Evolutionary conservation across 2,888 invertebrate genomes (phyloP).

Genomic region (Cyclophora punctaria): DNA sequence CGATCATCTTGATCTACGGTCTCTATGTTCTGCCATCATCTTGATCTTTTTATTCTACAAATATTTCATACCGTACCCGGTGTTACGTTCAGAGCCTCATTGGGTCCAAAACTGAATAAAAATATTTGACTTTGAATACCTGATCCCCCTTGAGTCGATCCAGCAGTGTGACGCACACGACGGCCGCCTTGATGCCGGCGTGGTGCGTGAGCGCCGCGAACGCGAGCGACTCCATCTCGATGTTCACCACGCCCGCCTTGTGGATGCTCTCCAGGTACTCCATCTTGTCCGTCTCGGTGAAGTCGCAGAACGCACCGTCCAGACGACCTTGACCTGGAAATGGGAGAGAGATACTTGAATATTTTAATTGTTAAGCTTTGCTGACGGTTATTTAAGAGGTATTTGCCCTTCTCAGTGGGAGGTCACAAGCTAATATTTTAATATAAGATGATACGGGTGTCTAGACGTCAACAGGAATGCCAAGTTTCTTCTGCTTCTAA

Average conservation of each 20-base stretch:
- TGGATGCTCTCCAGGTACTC: constrained; percentile 86
- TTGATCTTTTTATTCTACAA: constrained; percentile 1
- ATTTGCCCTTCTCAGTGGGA: too few relatives aligned
- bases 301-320: constrained; percentile 98
- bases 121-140: constrained; percentile 59
- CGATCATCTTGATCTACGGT: too few relatives aligned
- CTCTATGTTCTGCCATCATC: too few relatives aligned
- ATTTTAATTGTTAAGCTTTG: too few relatives aligned
- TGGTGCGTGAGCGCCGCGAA: constrained; percentile 96
- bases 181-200: constrained; percentile 94
- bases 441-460: too few relatives aligned
- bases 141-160: constrained; percentile 96
- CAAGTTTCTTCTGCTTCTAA: too few relatives aligned
- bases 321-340: constrained; percentile 89
- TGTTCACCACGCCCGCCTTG: constrained; percentile 90
- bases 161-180: constrained; percentile 93
- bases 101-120: too few relatives aligned
- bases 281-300: constrained; percentile 91
- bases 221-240: constrained; percentile 97
- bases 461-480: too few relatives aligned
- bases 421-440: too few relatives aligned
- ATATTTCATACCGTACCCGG: constrained; percentile 1
- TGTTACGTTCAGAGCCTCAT: too few relatives aligned
- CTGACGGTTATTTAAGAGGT: too few relatives aligned
- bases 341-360: too few relatives aligned